phyloP scores from a whole-genome alignment of 2,113 vertebrate genomes.

The Catharus bicknelli region DNA sequence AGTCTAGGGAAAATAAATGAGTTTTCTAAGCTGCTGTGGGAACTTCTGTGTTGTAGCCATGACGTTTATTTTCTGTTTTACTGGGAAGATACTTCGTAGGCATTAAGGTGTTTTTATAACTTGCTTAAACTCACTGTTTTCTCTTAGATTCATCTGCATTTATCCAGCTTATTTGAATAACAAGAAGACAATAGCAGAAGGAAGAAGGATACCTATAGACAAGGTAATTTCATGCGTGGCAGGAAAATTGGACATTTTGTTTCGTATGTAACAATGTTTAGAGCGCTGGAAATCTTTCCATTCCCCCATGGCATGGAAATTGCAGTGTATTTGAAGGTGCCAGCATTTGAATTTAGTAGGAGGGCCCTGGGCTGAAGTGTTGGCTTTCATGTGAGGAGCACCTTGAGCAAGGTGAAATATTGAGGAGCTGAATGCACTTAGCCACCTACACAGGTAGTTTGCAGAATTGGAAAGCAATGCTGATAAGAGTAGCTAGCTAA shows the following conservation, averaged over 20 bases:
- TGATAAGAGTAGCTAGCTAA: neutral
- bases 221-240: constrained; percentile 77
- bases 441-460: neutral
- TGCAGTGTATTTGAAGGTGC: neutral
- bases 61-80: neutral
- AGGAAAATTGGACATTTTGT: neutral
- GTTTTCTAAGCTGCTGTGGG: neutral
- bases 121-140: neutral
- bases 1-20: neutral
- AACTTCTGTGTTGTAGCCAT: neutral
- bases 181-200: constrained; percentile 96
- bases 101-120: neutral
- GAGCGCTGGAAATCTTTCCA: neutral
- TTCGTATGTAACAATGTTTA: neutral
- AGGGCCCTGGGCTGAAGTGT: neutral
- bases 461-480: neutral
- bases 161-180: constrained; percentile 96
- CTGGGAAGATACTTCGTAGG: neutral
- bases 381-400: neutral
- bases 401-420: neutral
- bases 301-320: neutral
- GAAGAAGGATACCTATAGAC: constrained; percentile 87
- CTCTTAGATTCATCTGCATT: constrained; percentile 88
- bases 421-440: neutral
- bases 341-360: neutral